Evolutionary conservation across 2,113 vertebrate genomes (phyloP).

Genomic region (Xenopus laevis): DNA sequence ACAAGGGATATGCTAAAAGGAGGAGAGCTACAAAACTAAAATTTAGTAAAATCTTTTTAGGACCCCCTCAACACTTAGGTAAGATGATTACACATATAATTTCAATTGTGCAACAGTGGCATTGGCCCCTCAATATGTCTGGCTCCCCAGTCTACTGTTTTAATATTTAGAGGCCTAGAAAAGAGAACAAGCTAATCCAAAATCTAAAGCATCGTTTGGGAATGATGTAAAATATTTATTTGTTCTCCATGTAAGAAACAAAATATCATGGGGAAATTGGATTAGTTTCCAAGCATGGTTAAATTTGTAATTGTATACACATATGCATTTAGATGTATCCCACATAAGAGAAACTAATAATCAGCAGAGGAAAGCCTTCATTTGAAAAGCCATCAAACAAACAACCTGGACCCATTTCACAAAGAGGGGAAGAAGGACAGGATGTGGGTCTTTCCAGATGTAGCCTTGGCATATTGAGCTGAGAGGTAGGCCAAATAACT

Average conservation of each 20-base stretch:
- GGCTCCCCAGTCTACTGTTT: too few relatives aligned
- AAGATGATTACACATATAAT: too few relatives aligned
- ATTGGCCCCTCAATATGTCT: too few relatives aligned
- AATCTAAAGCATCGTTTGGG: neutral
- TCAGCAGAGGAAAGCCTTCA: constrained; percentile 9
- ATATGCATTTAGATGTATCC: constrained; percentile 14
- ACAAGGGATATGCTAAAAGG: too few relatives aligned
- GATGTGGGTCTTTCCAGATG: constrained; percentile 32
- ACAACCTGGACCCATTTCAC: constrained; percentile 21
- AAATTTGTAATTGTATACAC: constrained; percentile 19
- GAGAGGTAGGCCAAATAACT: constrained; percentile 1
- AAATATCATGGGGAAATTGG: neutral
- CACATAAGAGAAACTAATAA: constrained; percentile 13
- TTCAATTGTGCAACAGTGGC: too few relatives aligned
- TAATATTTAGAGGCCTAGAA: too few relatives aligned
- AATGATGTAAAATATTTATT: neutral
- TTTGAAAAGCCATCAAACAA: constrained; percentile 32
- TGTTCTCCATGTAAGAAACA: neutral
- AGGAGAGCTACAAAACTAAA: too few relatives aligned
- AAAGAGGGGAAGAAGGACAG: constrained; percentile 17
- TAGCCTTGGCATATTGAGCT: constrained; percentile 5
- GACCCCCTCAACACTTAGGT: too few relatives aligned
- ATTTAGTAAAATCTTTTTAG: too few relatives aligned
- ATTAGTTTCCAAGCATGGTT: neutral
- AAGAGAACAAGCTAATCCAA: too few relatives aligned